Evolutionary conservation across 2,797 vertebrate species (phyloP).

Genomic region (Sardinella longiceps): DNA sequence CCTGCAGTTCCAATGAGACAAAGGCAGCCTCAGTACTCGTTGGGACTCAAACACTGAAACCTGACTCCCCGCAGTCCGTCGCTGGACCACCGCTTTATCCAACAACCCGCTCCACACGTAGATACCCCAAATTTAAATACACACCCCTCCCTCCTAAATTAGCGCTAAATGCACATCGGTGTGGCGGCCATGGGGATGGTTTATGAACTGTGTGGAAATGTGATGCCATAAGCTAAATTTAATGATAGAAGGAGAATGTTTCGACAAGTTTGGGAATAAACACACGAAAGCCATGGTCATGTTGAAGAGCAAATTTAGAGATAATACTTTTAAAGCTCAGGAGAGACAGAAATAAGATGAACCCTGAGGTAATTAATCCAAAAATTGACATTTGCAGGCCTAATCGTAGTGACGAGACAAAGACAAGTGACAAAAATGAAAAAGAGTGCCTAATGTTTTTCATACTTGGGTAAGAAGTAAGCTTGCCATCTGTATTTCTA

Average conservation of each 20-base stretch:
- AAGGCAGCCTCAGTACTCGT: slow-evolving; percentile 85
- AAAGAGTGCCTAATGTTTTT: too few relatives aligned
- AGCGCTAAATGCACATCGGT: neutral
- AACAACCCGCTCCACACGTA: slow-evolving; percentile 59
- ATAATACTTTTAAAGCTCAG: neutral
- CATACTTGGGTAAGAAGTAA: too few relatives aligned
- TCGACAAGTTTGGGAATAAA: neutral
- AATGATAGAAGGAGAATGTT: too few relatives aligned
- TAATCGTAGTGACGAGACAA: too few relatives aligned
- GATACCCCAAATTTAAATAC: slow-evolving; percentile 40
- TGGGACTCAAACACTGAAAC: slow-evolving; percentile 77
- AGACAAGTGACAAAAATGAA: too few relatives aligned
- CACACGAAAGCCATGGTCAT: neutral
- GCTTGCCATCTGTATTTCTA: too few relatives aligned
- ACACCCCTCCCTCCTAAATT: slow-evolving; percentile 43
- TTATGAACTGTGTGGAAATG: too few relatives aligned
- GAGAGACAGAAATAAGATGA: too few relatives aligned
- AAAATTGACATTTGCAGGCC: too few relatives aligned
- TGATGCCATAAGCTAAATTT: too few relatives aligned
- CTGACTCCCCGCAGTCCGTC: slow-evolving; percentile 74
- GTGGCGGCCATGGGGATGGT: too few relatives aligned
- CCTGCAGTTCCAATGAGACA: slow-evolving; percentile 79
- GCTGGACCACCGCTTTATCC: slow-evolving; percentile 69
- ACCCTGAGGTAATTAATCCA: too few relatives aligned
- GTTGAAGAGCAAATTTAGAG: neutral